Conservation (phyloP, 2,113 vertebrate species). For the Nesogale talazaci region DNA sequence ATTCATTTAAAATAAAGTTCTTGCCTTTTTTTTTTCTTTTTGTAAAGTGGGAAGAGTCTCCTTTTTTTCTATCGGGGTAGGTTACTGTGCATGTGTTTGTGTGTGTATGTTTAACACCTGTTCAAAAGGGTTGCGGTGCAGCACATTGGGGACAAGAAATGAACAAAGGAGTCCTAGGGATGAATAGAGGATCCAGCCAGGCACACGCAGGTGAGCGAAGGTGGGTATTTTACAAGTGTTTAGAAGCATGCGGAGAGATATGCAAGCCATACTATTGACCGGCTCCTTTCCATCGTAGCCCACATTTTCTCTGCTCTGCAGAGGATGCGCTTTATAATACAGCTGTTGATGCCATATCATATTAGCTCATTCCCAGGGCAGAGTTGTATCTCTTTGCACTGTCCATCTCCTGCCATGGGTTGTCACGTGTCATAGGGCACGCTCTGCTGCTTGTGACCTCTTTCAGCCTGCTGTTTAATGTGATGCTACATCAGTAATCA, state of each 20-base stretch:
- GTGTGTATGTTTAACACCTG: neutral
- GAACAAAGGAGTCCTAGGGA: neutral
- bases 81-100: neutral
- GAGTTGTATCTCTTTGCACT: neutral
- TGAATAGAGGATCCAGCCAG: constrained; percentile 19
- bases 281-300: constrained; percentile 36
- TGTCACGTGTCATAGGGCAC: neutral
- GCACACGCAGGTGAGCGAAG: constrained; percentile 2
- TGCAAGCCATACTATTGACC: neutral
- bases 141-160: constrained; percentile 9
- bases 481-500: neutral
- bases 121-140: constrained; percentile 5
- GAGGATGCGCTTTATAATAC: neutral
- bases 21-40: constrained; percentile 82
- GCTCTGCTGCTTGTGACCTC: neutral
- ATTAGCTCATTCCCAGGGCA: neutral
- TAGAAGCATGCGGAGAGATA: neutral
- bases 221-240: constrained; percentile 5
- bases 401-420: neutral
- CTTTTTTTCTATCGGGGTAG: constrained; percentile 51
- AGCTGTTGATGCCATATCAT: neutral
- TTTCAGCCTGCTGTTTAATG: constrained; percentile 3
- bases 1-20: constrained; percentile 86
- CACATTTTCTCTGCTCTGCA: constrained; percentile 10
- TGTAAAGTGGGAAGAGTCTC: constrained; percentile 60